These are phyloP conservation scores for Blastobasis lacticolella DNA, from an alignment of 2,888 invertebrate genomes.

Conservation along the genomic window DNA sequence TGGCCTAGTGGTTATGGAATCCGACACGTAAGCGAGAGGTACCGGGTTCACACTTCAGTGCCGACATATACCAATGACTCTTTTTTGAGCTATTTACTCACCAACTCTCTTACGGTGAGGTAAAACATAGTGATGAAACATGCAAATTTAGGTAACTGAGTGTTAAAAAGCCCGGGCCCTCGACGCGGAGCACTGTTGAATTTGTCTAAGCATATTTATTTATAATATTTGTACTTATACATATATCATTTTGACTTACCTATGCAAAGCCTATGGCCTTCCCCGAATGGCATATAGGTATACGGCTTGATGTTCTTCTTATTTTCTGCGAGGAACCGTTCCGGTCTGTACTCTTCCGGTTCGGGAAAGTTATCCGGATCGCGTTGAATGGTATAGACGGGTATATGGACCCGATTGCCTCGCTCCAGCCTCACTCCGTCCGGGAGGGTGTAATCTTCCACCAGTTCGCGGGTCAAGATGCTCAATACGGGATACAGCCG, in stretches of 20 bases:
- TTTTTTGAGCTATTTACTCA: no score
- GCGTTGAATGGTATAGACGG: conserved; percentile 19
- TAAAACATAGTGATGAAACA: no score
- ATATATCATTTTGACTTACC: neutral
- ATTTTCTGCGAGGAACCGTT: conserved; percentile 37
- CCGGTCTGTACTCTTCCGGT: conserved; percentile 24
- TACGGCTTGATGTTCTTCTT: conserved; percentile 35
- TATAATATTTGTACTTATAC: no score
- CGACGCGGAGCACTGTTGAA: no score
- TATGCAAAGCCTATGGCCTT: conserved; percentile 28
- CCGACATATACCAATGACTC: no score
- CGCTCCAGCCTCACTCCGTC: neutral
- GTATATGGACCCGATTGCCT: conserved; percentile 1
- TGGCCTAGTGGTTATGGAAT: no score
- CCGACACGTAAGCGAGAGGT: no score
- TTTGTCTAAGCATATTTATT: no score
- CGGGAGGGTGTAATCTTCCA: conserved; percentile 17
- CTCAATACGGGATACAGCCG: conserved; percentile 45
- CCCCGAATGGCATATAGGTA: conserved; percentile 51
- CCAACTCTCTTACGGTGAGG: no score
- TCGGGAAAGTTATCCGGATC: neutral
- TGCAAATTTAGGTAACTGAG: no score
- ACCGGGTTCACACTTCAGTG: no score
- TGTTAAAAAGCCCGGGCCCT: no score
- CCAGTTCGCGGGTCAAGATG: conserved; percentile 32